Conservation (phyloP, 1,140 invertebrate genomes). For the Plectrocnemia conspersa region DNA sequence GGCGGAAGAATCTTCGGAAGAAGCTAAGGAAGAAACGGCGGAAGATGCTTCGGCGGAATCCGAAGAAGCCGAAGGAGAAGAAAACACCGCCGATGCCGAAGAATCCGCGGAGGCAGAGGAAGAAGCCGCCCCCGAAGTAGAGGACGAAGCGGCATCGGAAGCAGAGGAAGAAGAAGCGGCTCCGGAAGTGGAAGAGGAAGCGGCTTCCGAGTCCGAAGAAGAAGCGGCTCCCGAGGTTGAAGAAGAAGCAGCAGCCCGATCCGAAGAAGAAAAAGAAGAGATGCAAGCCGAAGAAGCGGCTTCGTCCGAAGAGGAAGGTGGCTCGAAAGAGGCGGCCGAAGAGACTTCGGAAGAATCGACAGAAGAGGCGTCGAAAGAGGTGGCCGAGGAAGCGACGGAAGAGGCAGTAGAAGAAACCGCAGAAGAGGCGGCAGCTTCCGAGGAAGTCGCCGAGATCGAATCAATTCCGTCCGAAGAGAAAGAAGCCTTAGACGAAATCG, state of each 20-base stretch:
- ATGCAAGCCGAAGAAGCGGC: background rate
- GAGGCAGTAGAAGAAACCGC: constrained; percentile 35
- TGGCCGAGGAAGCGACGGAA: constrained; percentile 15
- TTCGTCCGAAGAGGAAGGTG: constrained; percentile 15
- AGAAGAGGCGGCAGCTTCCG: constrained; percentile 12
- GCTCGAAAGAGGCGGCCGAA: constrained; percentile 29
- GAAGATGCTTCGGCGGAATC: constrained; percentile 40
- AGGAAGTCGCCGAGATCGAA: constrained; percentile 31
- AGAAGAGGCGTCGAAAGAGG: constrained; percentile 24
- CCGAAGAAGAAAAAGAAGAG: background rate
- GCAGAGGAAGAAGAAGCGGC: constrained; percentile 21
- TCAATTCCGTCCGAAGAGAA: constrained; percentile 1
- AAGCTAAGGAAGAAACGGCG: constrained; percentile 34
- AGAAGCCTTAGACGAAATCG: constrained; percentile 25
- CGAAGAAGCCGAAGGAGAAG: constrained; percentile 30
- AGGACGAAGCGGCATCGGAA: constrained; percentile 39
- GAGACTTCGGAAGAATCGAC: constrained; percentile 29
- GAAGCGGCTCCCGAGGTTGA: no score
- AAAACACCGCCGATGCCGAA: constrained; percentile 41
- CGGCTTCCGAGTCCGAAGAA: constrained; percentile 23
- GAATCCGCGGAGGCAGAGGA: constrained; percentile 37
- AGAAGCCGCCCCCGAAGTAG: constrained; percentile 32
- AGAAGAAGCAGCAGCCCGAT: constrained; percentile 20
- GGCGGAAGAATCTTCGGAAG: constrained; percentile 29
- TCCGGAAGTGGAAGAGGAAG: no score